These are phyloP conservation scores for Mercenaria mercenaria DNA, from an alignment of 1,140 invertebrate species.

Conservation along the genomic window DNA sequence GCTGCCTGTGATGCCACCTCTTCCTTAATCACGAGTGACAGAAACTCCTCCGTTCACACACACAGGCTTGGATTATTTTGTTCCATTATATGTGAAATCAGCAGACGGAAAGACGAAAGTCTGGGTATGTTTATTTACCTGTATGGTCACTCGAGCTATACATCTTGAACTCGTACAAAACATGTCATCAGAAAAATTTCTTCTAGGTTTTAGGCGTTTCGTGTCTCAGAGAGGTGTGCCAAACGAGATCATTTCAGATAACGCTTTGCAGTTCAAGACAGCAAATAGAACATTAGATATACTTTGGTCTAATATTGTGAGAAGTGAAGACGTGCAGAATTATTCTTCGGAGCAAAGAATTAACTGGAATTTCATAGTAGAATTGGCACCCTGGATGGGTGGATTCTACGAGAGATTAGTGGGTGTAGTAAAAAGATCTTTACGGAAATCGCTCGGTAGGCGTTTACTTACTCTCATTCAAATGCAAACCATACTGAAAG, in stretches of 20 bases:
- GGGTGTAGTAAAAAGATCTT: not conserved
- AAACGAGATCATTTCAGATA: not conserved
- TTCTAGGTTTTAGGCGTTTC: too few relatives aligned
- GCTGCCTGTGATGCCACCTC: not conserved
- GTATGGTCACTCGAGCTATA: too few relatives aligned
- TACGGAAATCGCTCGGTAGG: not conserved
- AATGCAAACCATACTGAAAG: not conserved
- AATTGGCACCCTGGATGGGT: not conserved
- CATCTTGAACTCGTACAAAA: too few relatives aligned
- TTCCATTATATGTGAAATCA: too few relatives aligned
- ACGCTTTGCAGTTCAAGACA: conserved; percentile 19
- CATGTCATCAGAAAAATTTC: too few relatives aligned
- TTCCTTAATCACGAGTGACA: conserved; percentile 3
- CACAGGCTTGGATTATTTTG: conserved; percentile 32
- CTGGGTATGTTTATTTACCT: too few relatives aligned
- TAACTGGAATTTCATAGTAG: not conserved
- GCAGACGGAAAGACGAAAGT: too few relatives aligned
- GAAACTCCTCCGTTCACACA: not conserved
- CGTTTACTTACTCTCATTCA: not conserved
- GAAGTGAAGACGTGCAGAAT: not conserved
- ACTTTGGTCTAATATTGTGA: not conserved
- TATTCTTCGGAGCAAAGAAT: not conserved
- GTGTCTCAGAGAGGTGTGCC: too few relatives aligned
- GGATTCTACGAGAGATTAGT: conserved; percentile 1
- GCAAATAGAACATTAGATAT: not conserved